Evolutionary conservation across 2,113 vertebrate genomes (phyloP).

Genomic region (Platichthys flesus): DNA sequence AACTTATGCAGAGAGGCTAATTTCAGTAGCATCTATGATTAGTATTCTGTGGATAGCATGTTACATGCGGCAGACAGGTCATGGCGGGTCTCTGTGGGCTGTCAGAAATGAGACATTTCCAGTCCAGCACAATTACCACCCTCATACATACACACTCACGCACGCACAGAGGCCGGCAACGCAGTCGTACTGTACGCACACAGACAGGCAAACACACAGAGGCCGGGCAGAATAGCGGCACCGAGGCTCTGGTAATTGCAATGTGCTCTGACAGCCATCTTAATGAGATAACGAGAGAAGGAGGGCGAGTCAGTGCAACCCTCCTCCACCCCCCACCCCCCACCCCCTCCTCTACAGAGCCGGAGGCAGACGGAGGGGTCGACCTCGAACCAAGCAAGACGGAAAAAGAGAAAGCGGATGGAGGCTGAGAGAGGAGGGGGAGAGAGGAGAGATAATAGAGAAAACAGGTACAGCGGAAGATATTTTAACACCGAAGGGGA

Average conservation of each 20-base stretch:
- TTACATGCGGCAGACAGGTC: conserved; percentile 37
- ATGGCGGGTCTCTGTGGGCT: conserved; percentile 25
- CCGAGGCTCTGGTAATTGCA: conserved; percentile 57
- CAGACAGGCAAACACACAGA: conserved; percentile 4
- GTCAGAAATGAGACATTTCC: conserved; percentile 32
- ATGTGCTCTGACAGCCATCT: conserved; percentile 59
- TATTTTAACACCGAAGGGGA: neutral
- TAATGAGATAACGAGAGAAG: conserved; percentile 69
- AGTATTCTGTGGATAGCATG: conserved; percentile 19
- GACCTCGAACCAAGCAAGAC: conserved; percentile 21
- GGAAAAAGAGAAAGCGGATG: conserved; percentile 22
- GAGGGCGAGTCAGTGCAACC: conserved; percentile 28
- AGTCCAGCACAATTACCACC: conserved; percentile 20
- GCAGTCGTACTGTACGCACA: conserved; percentile 2
- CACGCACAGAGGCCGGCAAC: neutral
- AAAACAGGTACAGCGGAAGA: neutral
- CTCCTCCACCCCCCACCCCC: neutral
- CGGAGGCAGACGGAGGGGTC: conserved; percentile 42
- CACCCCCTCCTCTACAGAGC: conserved; percentile 6
- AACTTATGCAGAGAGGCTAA: neutral
- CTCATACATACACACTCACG: neutral
- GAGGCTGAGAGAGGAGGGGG: conserved; percentile 29
- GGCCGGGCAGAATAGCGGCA: conserved; percentile 3
- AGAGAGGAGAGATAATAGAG: conserved; percentile 4
- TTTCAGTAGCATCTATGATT: conserved; percentile 13